Evolutionary conservation across 2,888 invertebrate genomes (phyloP), one percentile per base, ranked within the genome.

Genomic region (Vandiemenella viatica): DNA sequence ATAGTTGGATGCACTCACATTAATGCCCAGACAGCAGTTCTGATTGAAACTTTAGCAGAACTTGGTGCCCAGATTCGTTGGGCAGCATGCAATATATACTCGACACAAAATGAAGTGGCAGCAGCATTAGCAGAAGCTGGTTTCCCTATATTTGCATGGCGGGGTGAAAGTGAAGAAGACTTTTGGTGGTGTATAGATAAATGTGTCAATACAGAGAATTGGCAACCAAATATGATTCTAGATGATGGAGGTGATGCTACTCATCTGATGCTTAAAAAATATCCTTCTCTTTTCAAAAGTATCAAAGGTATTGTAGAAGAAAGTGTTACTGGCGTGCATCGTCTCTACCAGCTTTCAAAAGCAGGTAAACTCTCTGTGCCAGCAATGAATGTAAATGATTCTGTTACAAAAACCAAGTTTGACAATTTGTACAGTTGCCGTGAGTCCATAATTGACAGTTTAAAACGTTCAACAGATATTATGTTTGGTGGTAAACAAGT

Each of bases 111-210:
- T 65, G 95, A 96, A 70, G 93, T 96, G 0, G 93, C 93, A 0
- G 93, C 95, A 0, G 95, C 96, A 1, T 67, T 96, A 54, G 95
- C 95, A 0, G 87, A 95, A 67, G 84, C 87, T 26, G 73, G 72
- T 10, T 86, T 81, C 64, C 80, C 93, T 2, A 80, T 96, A 54
- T 96, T 91, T 70, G 91, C 95, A 10, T 96, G 96, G 96, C 84
- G 93, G 48, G 92, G 93, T 0, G 93, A 96, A 67, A 89, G 90
- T 5, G 96, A 96, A 65, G 95, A 96, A 63, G 96, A 96, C 60
- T 96, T 96, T 69, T 96, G 96, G 96, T 96, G 95, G 95, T 93
- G 93, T 64, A 96, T 96, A 59, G 95, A 96, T 68, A 87, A 87
- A 62, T 93, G 95, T 66, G 83, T 96, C 3, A 88, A 88, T 57